Base-by-base conservation (phyloP, 2,888 invertebrate genomes). In the Perithous albicinctus region DNA sequence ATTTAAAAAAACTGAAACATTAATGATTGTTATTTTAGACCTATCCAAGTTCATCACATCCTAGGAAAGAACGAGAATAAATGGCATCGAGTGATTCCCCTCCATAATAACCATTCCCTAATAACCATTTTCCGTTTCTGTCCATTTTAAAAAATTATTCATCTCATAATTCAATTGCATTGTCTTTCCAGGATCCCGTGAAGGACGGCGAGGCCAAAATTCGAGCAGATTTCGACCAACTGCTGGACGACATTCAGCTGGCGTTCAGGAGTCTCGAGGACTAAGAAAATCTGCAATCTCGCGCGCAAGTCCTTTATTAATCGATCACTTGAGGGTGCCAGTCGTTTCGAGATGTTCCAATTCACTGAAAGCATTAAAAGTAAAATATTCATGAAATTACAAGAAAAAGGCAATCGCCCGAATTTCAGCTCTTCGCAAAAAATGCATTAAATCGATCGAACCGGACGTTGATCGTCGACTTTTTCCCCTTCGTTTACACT, bases 221-320 rank as follows among this genome's bases (percentile, higher is more conserved):
- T 93, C 97, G 97, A 93, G 96, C 97, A 61, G 99, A 99, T 91
- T 99, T 97, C 93, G 99, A 99, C 93, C 99, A 99, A 91, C 94
- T 99, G 75, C 95, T 98, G 89, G 99, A 99, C 93, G 98, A 98
- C 93, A 98, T 99, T 95, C 97, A 98, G 89, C 97, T 97, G 92
- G 97, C 98, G 89, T 99, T 99, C 95, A 97, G 99, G 93, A 99
- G 99, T 94, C 95, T 99, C 91, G 99, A 99, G 94, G 99, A 99
- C 94, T 98, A 98, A 84, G 69, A 83, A 80, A 41, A 46, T 80
- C 15, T 43, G 46, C 48, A 29, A 46, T 76, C 35, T 54, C 61
- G 51, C 67, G 78, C 63, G 69, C 61, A 70, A 66, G 63, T 64
- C 78, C 75, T 77, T 79, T 77, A 82, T 80, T 43, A 59, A 81